A percentile compares a stretch with the other conserved stretches of the same genome.
Conservation (phyloP, 2,113 vertebrate genomes). For the Cyanocitta stelleri region DNA sequence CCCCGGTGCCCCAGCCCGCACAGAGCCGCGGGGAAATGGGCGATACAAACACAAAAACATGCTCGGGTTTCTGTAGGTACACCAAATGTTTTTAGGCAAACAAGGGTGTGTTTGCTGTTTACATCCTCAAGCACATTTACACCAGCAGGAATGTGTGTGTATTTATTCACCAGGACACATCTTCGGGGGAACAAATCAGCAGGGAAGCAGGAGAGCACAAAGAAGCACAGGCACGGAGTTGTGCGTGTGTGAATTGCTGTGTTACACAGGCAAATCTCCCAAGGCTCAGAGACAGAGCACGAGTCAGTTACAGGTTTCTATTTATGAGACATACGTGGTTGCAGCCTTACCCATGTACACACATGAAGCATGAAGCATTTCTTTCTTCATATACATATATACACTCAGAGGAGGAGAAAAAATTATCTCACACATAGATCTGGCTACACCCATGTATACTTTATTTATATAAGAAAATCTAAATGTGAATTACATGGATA, state of each 20-base stretch:
- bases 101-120: background rate
- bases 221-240: accelerated
- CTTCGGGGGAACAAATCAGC: background rate
- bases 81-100: background rate
- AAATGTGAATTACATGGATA: background rate
- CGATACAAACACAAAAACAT: accelerated
- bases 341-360: background rate
- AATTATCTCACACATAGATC: background rate
- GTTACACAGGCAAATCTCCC: background rate
- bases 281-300: background rate
- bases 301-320: accelerated
- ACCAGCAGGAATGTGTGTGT: accelerated
- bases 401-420: background rate
- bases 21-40: accelerated
- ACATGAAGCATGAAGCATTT: background rate
- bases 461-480: background rate
- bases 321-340: accelerated
- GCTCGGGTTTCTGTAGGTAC: accelerated
- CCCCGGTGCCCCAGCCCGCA: background rate
- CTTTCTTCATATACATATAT: background rate
- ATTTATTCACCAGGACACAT: background rate
- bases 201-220: background rate
- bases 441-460: background rate
- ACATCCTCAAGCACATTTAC: background rate
- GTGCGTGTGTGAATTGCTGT: too few species aligned